These are phyloP conservation scores for Priapulus caudatus DNA, from an alignment of 2,888 invertebrate species.

Conservation along the genomic window DNA sequence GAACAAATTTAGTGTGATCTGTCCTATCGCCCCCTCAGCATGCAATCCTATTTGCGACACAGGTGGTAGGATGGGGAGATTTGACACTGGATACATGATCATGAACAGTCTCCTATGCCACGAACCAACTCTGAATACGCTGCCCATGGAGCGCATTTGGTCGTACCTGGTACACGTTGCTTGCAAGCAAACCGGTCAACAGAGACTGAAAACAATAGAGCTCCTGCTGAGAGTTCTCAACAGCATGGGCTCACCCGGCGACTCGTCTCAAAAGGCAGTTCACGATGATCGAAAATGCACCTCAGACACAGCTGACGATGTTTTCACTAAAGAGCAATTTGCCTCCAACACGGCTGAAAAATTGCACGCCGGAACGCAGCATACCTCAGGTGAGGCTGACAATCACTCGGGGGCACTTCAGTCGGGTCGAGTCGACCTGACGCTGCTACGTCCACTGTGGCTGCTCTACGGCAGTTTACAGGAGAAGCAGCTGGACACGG, in stretches of 20 bases:
- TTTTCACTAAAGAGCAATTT: too few species aligned
- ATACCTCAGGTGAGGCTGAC: too few species aligned
- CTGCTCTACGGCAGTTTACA: conserved; percentile 28
- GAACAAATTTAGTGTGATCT: too few species aligned
- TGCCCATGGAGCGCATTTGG: conserved; percentile 33
- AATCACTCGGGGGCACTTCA: too few species aligned
- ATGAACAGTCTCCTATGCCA: conserved; percentile 27
- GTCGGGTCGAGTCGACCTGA: conserved; percentile 25
- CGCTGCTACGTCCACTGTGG: conserved; percentile 32
- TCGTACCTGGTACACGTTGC: conserved; percentile 32
- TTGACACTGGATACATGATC: conserved; percentile 35
- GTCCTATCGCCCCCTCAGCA: too few species aligned
- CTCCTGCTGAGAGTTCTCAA: conserved; percentile 29
- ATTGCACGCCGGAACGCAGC: too few species aligned
- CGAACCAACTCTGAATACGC: conserved; percentile 21
- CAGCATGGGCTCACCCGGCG: not conserved
- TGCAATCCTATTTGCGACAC: too few species aligned
- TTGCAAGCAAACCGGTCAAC: conserved; percentile 33
- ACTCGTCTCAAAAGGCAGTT: too few species aligned
- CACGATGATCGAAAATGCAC: conserved; percentile 12
- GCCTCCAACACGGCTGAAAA: too few species aligned
- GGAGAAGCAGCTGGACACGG: conserved; percentile 23
- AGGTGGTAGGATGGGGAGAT: conserved; percentile 32
- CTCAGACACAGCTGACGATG: conserved; percentile 5
- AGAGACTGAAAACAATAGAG: conserved; percentile 33